Evolutionary conservation across 1,140 invertebrate genomes (phyloP).

Genomic region (Neoseiulus cucumeris): DNA sequence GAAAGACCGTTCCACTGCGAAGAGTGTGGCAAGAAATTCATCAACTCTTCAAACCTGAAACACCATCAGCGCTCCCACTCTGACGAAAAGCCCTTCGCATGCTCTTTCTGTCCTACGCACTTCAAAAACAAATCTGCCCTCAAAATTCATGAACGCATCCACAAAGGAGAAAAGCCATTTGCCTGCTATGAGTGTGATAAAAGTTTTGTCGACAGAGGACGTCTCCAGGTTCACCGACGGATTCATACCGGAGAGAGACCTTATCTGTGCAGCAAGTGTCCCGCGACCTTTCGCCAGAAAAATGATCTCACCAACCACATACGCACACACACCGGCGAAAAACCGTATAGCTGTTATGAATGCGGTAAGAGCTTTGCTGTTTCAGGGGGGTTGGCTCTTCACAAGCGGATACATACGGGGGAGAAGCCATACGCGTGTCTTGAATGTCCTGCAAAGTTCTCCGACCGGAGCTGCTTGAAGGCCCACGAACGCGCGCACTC

Average conservation of each 20-base stretch:
- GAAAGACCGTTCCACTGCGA: constrained; percentile 2
- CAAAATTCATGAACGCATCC: constrained; percentile 21
- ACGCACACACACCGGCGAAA: not conserved
- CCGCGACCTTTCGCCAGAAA: constrained; percentile 14
- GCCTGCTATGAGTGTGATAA: constrained; percentile 76
- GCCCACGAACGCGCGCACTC: constrained; percentile 22
- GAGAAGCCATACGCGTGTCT: constrained; percentile 32
- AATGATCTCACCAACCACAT: constrained; percentile 12
- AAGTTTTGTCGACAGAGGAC: constrained; percentile 88
- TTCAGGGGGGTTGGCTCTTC: not conserved
- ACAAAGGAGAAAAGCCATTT: constrained; percentile 64
- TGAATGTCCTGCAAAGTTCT: constrained; percentile 23
- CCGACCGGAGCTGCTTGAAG: constrained; percentile 13
- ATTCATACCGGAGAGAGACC: constrained; percentile 33
- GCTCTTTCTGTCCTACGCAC: constrained; percentile 27
- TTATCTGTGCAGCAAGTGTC: constrained; percentile 10
- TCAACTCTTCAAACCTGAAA: no score
- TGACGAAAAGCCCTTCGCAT: constrained; percentile 28
- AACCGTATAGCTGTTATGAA: not conserved
- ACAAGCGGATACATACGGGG: not conserved
- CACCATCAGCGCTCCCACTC: constrained; percentile 29
- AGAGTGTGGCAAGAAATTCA: constrained; percentile 2
- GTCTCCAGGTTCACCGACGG: constrained; percentile 90
- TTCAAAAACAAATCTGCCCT: no score
- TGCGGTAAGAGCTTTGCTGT: not conserved